Conservation (phyloP, 2,797 vertebrate genomes). For the Petrocephalus schoutedeni region DNA sequence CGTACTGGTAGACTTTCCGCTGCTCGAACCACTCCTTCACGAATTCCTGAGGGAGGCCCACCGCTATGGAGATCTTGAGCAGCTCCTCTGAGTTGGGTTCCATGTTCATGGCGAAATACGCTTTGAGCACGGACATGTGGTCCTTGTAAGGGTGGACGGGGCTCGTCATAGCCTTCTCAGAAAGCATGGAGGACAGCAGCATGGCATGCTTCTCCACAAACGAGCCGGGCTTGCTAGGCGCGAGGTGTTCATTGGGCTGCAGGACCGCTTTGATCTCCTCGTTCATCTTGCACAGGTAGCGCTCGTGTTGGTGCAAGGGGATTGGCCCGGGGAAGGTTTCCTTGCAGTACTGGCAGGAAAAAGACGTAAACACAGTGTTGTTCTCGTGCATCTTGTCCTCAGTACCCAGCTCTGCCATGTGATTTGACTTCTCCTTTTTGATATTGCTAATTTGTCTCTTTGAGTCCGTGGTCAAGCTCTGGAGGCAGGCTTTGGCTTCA, state of each 20-base stretch:
- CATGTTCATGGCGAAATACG: conserved; percentile 91
- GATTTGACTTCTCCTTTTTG: conserved; percentile 80
- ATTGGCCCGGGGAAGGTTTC: conserved; percentile 90
- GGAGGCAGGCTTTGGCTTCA: conserved; percentile 87
- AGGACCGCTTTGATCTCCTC: conserved; percentile 94
- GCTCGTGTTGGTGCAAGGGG: conserved; percentile 93
- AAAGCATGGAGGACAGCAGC: conserved; percentile 75
- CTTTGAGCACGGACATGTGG: conserved; percentile 89
- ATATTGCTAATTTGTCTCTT: conserved; percentile 77
- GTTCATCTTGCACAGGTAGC: conserved; percentile 96
- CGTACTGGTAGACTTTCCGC: conserved; percentile 82
- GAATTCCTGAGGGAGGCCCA: conserved; percentile 93
- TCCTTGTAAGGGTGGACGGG: conserved; percentile 84
- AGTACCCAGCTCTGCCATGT: conserved; percentile 67
- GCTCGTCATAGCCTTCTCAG: conserved; percentile 76
- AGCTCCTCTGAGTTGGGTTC: conserved; percentile 93
- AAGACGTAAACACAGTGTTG: conserved; percentile 75
- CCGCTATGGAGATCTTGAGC: conserved; percentile 93
- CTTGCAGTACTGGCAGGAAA: conserved; percentile 94
- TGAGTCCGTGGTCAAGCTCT: conserved; percentile 81
- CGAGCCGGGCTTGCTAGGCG: conserved; percentile 63
- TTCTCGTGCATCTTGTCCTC: conserved; percentile 79
- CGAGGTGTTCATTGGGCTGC: conserved; percentile 76
- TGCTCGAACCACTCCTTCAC: conserved; percentile 93
- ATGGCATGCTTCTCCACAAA: conserved; percentile 74